Conservation (phyloP, 92 coral and sea anemone genomes). For the Pocillopora meandrina region DNA sequence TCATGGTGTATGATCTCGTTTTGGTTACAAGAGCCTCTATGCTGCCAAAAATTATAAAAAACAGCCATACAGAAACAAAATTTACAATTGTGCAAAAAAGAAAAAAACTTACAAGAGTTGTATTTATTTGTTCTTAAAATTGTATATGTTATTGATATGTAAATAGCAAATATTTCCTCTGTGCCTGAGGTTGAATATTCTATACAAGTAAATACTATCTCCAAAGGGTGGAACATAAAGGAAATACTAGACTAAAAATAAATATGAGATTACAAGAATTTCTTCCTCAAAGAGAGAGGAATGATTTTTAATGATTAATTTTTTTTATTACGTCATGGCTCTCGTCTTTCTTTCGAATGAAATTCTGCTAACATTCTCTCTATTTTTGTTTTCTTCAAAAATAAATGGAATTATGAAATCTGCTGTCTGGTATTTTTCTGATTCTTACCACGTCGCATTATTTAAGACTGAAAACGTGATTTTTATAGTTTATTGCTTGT, state of each 20-base stretch:
- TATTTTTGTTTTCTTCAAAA: not conserved
- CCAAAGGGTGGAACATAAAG: not conserved
- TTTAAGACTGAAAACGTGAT: no score
- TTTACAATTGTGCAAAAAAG: slow-evolving; percentile 33
- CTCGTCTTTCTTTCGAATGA: not conserved
- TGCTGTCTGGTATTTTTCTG: not conserved
- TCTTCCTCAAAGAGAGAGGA: not conserved
- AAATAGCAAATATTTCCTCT: slow-evolving; percentile 27
- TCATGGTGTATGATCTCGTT: not conserved
- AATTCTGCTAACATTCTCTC: not conserved
- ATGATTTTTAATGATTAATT: slow-evolving; percentile 6
- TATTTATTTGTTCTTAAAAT: slow-evolving; percentile 53
- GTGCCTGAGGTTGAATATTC: slow-evolving; percentile 9
- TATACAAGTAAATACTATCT: not conserved
- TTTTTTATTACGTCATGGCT: slow-evolving; percentile 8
- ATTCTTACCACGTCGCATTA: not conserved
- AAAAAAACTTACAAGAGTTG: slow-evolving; percentile 39
- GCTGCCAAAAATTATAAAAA: not conserved
- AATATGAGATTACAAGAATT: not conserved
- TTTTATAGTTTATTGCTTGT: no score
- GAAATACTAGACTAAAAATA: not conserved
- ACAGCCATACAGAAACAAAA: not conserved
- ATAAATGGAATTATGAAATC: not conserved
- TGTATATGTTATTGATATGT: slow-evolving; percentile 36
- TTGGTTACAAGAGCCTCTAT: not conserved